A percentile compares a stretch with the other conserved stretches of the same genome.
These are phyloP conservation scores for Toxonevra muliebris DNA, from an alignment of 2,888 invertebrate genomes.

Conservation along the genomic window DNA sequence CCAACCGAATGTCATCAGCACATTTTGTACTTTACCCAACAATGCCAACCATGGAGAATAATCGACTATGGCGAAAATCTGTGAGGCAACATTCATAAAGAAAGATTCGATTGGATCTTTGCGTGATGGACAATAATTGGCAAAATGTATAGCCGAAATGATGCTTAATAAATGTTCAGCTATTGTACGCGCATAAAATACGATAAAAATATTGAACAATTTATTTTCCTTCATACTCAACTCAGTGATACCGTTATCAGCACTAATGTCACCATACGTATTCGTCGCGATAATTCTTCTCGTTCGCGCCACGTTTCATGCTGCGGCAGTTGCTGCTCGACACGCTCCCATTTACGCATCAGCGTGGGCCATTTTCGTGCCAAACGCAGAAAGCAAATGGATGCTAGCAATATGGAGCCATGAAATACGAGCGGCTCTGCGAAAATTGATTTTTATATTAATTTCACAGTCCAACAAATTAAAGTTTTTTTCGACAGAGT, in stretches of 20 bases:
- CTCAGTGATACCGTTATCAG: slow-evolving; percentile 54
- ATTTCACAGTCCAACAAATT: slow-evolving; percentile 46
- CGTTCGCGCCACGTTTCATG: slow-evolving; percentile 43
- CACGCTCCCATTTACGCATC: slow-evolving; percentile 57
- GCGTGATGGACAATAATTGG: slow-evolving; percentile 53
- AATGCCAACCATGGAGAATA: slow-evolving; percentile 56
- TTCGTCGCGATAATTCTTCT: slow-evolving; percentile 44
- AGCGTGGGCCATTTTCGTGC: slow-evolving; percentile 57
- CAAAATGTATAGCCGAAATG: slow-evolving; percentile 54
- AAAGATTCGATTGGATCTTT: slow-evolving; percentile 57
- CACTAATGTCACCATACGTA: slow-evolving; percentile 49
- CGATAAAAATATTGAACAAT: neutral
- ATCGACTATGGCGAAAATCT: slow-evolving; percentile 52
- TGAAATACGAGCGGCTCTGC: slow-evolving; percentile 61
- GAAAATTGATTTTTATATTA: slow-evolving; percentile 49
- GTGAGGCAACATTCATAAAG: slow-evolving; percentile 44
- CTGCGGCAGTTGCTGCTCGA: slow-evolving; percentile 52
- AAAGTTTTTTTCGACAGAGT: slow-evolving; percentile 48
- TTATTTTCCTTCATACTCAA: slow-evolving; percentile 27
- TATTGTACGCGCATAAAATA: slow-evolving; percentile 26
- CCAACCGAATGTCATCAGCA: slow-evolving; percentile 76
- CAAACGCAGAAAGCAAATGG: slow-evolving; percentile 62
- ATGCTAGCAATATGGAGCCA: slow-evolving; percentile 49
- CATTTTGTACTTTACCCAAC: slow-evolving; percentile 65
- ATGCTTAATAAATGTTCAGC: slow-evolving; percentile 61